These are phyloP conservation scores for Canis aureus DNA, from an alignment of 2,113 vertebrate genomes.

Conservation along the genomic window DNA sequence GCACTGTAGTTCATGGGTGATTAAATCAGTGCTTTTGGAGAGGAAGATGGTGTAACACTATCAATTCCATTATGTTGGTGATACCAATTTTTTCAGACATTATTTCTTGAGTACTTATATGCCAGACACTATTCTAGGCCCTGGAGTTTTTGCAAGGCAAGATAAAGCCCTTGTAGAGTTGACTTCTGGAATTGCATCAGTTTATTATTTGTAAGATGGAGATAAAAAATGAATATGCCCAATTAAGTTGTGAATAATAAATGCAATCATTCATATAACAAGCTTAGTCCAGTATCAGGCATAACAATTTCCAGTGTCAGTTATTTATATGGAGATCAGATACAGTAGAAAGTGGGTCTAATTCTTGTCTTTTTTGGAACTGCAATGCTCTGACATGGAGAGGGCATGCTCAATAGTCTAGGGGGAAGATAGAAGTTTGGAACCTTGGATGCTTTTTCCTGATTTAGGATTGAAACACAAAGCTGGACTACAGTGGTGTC, in stretches of 20 bases:
- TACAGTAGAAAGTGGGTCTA: background rate
- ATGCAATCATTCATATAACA: background rate
- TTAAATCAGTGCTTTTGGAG: background rate
- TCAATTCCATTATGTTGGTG: background rate
- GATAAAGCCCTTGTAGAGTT: background rate
- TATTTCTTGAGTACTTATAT: background rate
- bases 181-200: background rate
- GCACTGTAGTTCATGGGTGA: too few relatives aligned
- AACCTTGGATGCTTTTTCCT: background rate
- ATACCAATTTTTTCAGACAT: background rate
- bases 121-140: background rate
- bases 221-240: background rate
- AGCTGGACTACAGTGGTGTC: background rate
- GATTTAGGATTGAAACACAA: background rate
- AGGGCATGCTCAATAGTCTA: background rate
- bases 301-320: background rate
- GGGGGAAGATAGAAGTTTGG: background rate
- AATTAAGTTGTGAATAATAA: background rate
- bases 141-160: background rate
- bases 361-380: background rate
- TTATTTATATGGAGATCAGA: background rate
- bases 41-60: background rate
- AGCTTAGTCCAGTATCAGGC: background rate
- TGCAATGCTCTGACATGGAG: background rate
- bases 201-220: background rate